phyloP scores from a whole-genome alignment of 1,140 invertebrate genomes.

The Physella acuta region DNA sequence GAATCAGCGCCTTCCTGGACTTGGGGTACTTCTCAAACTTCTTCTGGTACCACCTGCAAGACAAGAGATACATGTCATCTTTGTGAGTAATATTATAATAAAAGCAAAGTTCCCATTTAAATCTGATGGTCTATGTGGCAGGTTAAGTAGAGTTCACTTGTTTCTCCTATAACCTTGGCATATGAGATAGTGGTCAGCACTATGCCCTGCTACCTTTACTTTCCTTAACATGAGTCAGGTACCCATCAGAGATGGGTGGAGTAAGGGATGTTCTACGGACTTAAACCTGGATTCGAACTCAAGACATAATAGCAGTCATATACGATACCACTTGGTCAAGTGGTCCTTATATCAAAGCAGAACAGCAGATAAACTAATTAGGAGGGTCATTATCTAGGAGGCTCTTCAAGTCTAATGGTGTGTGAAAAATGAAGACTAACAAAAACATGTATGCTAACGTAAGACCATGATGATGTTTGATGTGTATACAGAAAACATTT shows the following conservation, averaged over 20 bases:
- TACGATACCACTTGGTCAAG: not conserved
- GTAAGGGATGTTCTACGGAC: too few species aligned
- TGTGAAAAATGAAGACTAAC: too few species aligned
- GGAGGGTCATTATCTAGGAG: too few species aligned
- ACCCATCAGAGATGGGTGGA: too few species aligned
- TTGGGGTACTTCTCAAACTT: constrained; percentile 29
- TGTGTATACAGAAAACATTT: too few species aligned
- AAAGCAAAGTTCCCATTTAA: not conserved
- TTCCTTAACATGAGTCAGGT: too few species aligned
- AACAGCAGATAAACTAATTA: too few species aligned
- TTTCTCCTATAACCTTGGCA: not conserved
- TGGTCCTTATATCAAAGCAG: not conserved
- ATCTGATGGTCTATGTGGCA: not conserved
- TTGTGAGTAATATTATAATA: not conserved
- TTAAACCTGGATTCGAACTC: not conserved
- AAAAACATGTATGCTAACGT: too few species aligned
- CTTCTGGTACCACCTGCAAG: constrained; percentile 26
- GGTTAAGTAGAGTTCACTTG: too few species aligned
- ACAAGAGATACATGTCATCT: not conserved
- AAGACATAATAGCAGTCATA: not conserved
- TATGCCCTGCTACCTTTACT: too few species aligned
- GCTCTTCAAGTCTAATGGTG: too few species aligned
- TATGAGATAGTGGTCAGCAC: not conserved
- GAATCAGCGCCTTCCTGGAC: constrained; percentile 26
- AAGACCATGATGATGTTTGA: too few species aligned